Evolutionary conservation across 2,797 vertebrate genomes (phyloP), one percentile per base, ranked within the genome.

Genomic region (Pangasius djambal): DNA sequence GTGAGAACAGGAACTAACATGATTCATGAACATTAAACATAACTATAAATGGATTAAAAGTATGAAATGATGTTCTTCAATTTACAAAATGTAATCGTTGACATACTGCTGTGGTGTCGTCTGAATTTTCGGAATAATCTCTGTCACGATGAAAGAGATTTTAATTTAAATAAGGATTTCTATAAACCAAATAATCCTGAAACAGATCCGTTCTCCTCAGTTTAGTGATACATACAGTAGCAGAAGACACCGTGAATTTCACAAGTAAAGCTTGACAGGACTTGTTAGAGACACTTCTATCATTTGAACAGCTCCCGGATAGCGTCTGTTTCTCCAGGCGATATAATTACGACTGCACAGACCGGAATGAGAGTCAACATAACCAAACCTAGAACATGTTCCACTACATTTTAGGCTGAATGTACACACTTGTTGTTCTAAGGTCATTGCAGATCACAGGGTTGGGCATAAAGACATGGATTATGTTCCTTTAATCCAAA

Each of bases 331-430:
- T 63, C 57, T 61, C 31, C 72, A 78, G 55, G 72, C 40, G 16
- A 75, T 86, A 31, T 74, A 74, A 74, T 55, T 74, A 57, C 12
- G 8, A 74, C 31, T 28, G 48, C 48, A 70, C 44, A 20, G 18
- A 69, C n/a, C 48, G 40, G 74, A 87, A 55, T 48, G 7, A 48
- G 55, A 87, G 40, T 87, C 40, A 61, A 77, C 50, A 74, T 59
- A 34, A 86, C 20, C 22, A 59, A 82, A 82, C 55, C 79, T 61
- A 34, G 63, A 69, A 63, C 59, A 85, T 72, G 83, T 85, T 85
- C 18, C 65, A 37, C 65, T 70, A 10, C 28, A 31, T n/a, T 31
- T 67, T 2, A 63, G 3, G 15, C 82, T 50, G 16, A 84, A 67
- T 20, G 61, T 9, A 9, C 25, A 1, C 37, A 10, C 59, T 79